Conservation (phyloP, 2,797 vertebrate species). For the Acanthiza pusilla region DNA sequence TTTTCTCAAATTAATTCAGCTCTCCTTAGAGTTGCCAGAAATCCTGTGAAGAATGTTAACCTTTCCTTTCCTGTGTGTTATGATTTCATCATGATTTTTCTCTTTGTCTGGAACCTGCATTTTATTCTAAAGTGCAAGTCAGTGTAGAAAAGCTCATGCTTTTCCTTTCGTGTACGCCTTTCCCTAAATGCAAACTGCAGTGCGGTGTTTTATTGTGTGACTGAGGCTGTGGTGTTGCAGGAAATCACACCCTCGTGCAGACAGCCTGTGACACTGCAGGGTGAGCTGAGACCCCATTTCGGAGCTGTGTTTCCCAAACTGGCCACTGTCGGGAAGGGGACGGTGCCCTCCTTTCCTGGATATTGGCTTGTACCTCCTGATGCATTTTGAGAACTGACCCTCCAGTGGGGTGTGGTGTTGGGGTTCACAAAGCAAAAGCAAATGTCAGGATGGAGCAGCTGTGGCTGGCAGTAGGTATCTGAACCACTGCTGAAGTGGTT, state of each 20-base stretch:
- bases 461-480: neutral
- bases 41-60: neutral
- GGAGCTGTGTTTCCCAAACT: neutral
- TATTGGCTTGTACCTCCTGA: neutral
- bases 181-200: neutral
- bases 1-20: neutral
- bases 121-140: neutral
- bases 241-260: constrained; percentile 7
- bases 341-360: neutral
- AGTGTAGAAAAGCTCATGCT: neutral
- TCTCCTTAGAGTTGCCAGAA: neutral
- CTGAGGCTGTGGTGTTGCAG: neutral
- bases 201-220: neutral
- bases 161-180: neutral
- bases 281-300: neutral
- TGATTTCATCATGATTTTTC: neutral
- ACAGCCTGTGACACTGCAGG: neutral
- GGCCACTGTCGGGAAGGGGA: neutral
- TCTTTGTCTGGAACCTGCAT: neutral
- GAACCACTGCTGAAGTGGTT: neutral
- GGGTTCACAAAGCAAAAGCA: neutral
- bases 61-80: neutral
- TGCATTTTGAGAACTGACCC: neutral
- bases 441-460: neutral
- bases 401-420: rapidly evolving